Percentiles rank a stretch among this genome's conserved stretches.
These are phyloP conservation scores for Labroides dimidiatus DNA, from an alignment of 2,797 vertebrate species.

Conservation along the genomic window DNA sequence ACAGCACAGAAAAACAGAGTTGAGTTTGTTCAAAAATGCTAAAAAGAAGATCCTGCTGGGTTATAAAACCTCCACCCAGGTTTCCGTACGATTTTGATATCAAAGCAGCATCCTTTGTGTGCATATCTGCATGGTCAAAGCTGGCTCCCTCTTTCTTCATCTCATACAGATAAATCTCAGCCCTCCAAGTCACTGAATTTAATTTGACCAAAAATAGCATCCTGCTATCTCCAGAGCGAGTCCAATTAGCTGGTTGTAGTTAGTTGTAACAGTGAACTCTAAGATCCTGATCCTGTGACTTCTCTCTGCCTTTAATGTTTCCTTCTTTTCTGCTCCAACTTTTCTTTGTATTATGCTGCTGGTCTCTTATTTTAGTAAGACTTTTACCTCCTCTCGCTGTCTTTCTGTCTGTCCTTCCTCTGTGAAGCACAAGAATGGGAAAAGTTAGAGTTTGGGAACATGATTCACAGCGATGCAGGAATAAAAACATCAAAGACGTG, in stretches of 20 bases:
- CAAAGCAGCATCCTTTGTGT: no score
- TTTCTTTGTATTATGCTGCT: slow-evolving; percentile 13
- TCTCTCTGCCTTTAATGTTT: not conserved
- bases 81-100: no score
- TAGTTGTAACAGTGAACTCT: not conserved
- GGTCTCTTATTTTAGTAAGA: slow-evolving; percentile 9
- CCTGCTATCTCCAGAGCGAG: not conserved
- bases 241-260: not conserved
- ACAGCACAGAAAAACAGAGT: no score
- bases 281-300: not conserved
- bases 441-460: slow-evolving; percentile 20
- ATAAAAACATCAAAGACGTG: slow-evolving; percentile 42
- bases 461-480: slow-evolving; percentile 38
- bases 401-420: slow-evolving; percentile 19
- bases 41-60: no score
- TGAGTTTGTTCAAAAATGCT: no score
- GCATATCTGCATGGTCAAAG: not conserved
- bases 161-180: not conserved
- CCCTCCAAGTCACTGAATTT: not conserved
- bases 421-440: slow-evolving; percentile 27
- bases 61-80: no score
- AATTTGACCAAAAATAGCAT: not conserved
- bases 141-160: not conserved
- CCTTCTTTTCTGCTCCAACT: not conserved
- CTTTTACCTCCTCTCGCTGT: slow-evolving; percentile 12